Conservation (phyloP, 2,888 invertebrate genomes). For the Dendrolimus houi region DNA sequence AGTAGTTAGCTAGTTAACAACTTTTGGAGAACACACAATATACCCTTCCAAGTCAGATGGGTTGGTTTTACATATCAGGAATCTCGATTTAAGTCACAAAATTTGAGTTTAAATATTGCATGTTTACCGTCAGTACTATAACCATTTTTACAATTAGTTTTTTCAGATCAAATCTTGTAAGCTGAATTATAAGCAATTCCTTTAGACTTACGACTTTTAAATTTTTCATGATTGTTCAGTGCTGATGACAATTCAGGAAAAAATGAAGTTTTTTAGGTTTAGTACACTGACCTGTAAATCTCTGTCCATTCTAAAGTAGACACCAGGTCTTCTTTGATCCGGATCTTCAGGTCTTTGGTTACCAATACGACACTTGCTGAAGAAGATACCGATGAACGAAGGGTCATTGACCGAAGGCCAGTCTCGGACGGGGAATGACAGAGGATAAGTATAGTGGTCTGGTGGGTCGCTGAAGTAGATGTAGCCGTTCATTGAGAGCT, state of each 20-base stretch:
- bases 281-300: conserved; percentile 53
- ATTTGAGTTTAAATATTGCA: too few species aligned
- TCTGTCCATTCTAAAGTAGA: conserved; percentile 84
- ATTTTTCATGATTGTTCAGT: too few species aligned
- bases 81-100: too few species aligned
- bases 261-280: neutral
- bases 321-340: conserved; percentile 86
- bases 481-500: conserved; percentile 89
- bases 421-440: conserved; percentile 90
- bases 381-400: conserved; percentile 95
- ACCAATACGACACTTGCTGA: conserved; percentile 91
- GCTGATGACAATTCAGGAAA: too few species aligned
- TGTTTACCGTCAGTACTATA: too few species aligned
- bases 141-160: too few species aligned
- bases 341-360: conserved; percentile 81
- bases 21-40: too few species aligned
- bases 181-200: neutral
- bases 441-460: conserved; percentile 87
- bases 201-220: neutral
- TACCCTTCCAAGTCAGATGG: too few species aligned
- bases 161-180: neutral
- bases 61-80: too few species aligned
- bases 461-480: conserved; percentile 95
- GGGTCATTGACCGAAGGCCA: conserved; percentile 93
- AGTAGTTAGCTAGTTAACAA: too few species aligned